phyloP scores from a whole-genome alignment of 2,113 vertebrate species.

The Podarcis cretensis region DNA sequence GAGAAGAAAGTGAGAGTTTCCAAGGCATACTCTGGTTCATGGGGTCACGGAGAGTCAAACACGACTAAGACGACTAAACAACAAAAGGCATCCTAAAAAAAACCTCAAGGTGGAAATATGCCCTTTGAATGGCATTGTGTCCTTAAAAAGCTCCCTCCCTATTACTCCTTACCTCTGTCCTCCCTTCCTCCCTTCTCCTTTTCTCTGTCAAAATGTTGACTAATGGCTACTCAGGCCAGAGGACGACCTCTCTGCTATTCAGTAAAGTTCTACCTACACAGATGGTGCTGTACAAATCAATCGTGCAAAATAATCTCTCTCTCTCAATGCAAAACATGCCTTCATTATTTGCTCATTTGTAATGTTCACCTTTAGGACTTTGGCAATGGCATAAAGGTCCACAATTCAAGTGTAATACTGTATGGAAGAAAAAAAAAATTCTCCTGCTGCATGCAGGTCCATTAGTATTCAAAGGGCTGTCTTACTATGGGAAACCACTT shows the following conservation, averaged over 20 bases:
- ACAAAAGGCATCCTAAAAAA: too few species aligned
- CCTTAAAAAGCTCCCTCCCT: background rate
- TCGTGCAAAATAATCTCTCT: background rate
- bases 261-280: too few species aligned
- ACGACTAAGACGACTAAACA: too few species aligned
- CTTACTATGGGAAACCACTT: background rate
- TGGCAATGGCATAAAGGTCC: background rate
- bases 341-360: background rate
- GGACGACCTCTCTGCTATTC: background rate
- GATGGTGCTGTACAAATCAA: background rate
- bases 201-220: too few species aligned
- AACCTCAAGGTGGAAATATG: too few species aligned
- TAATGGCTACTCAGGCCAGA: background rate
- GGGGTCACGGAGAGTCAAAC: too few species aligned
- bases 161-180: background rate
- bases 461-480: background rate
- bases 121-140: background rate
- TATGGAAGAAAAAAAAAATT: background rate
- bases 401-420: background rate
- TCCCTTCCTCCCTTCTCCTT: too few species aligned
- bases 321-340: background rate
- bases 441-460: background rate
- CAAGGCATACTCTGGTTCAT: too few species aligned
- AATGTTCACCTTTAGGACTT: background rate
- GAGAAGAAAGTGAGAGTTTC: too few species aligned